Evolutionary conservation across 2,888 invertebrate species (phyloP).

Genomic region (Tetanocera ferruginea): DNA sequence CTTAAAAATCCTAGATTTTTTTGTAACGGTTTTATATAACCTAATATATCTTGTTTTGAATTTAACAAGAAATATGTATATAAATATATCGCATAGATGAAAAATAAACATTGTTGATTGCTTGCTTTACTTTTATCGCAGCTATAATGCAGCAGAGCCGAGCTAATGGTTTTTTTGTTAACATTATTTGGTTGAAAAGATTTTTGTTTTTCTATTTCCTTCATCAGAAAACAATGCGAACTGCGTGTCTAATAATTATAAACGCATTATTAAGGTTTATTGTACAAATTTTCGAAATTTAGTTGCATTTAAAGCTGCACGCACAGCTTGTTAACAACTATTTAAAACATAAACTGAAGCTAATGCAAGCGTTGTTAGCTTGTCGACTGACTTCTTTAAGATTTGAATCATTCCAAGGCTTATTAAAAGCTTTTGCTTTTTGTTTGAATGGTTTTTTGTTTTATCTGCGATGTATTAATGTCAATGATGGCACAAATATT

Average conservation of each 20-base stretch:
- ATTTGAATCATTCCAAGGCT: too few species aligned
- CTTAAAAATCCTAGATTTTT: neutral
- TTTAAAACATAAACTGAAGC: neutral
- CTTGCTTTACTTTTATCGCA: neutral
- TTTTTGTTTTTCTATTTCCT: too few species aligned
- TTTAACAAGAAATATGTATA: neutral
- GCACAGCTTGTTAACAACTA: neutral
- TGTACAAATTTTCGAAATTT: neutral
- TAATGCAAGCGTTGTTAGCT: neutral
- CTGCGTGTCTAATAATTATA: neutral
- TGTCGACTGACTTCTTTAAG: too few species aligned
- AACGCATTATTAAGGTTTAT: neutral
- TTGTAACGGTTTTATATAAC: neutral
- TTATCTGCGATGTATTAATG: too few species aligned
- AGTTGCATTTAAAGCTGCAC: neutral
- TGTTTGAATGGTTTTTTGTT: too few species aligned
- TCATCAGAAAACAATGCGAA: neutral
- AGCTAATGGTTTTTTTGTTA: slow-evolving; percentile 1
- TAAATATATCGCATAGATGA: neutral
- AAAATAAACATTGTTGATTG: neutral
- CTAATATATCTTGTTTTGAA: neutral
- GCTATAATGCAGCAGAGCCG: slow-evolving; percentile 3
- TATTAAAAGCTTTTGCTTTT: too few species aligned
- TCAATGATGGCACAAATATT: too few species aligned
- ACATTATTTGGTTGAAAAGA: neutral